These are phyloP conservation scores for Menura novaehollandiae DNA, from an alignment of 2,113 vertebrate species.

Conservation along the genomic window DNA sequence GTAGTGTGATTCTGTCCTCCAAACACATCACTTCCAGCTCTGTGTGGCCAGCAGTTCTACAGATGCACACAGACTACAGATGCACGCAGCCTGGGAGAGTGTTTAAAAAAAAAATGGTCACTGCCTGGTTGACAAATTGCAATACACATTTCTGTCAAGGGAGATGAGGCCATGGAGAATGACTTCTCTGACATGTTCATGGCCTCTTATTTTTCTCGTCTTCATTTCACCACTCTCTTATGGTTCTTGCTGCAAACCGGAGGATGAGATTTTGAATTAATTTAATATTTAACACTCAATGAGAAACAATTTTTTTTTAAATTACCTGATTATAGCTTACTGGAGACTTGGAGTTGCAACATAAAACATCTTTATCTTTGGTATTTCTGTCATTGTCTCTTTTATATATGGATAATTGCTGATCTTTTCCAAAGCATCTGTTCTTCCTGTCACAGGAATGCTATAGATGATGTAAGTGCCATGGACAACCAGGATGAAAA, in stretches of 20 bases:
- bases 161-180: background rate
- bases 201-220: constrained; percentile 22
- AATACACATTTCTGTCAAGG: constrained; percentile 13
- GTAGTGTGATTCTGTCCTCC: background rate
- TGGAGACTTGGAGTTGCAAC: constrained; percentile 20
- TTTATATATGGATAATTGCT: constrained; percentile 31
- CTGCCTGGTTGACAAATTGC: constrained; percentile 15
- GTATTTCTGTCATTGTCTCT: constrained; percentile 27
- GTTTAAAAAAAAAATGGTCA: background rate
- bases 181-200: constrained; percentile 12
- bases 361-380: constrained; percentile 47
- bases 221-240: background rate
- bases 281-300: background rate
- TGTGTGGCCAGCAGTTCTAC: background rate
- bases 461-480: constrained; percentile 9
- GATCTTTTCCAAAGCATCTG: constrained; percentile 25
- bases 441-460: constrained; percentile 40
- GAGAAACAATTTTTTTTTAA: background rate
- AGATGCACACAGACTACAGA: background rate
- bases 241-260: background rate
- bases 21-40: background rate
- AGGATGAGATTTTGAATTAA: constrained; percentile 3
- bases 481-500: constrained; percentile 53
- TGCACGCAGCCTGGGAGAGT: background rate
- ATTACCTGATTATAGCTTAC: constrained; percentile 23